Base-by-base conservation (phyloP, 2,797 vertebrate genomes). In the Phataginus tetradactyla region DNA sequence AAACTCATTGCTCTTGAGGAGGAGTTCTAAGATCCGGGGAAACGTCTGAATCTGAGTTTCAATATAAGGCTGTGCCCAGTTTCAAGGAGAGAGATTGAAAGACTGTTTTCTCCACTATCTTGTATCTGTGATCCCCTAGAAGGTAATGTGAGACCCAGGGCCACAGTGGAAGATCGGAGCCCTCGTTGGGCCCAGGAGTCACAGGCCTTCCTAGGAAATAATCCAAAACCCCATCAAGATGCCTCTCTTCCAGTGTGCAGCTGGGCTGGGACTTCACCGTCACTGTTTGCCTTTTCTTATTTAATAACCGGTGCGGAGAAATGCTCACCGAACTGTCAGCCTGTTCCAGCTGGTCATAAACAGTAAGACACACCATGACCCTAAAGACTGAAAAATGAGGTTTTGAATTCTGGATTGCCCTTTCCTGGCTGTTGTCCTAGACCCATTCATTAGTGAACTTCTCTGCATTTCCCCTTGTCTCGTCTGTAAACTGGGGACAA, bases 1-100 rank as follows among this genome's bases (percentile, higher is more conserved):
- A 98, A 98, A 98, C 97, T 96, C 97, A 97, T 97, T 97, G 83
- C 68, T 18, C 32, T 84, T 75, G 42, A 3, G 92, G 42, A 90
- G 79, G 20, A 88, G 77, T 66, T 95, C 78, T 63, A 53, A 69
- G 64, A 94, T 92, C 1, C 45, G 37, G 3, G 7, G 59, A 96
- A 93, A 88, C 0, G 55, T 53, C 13, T 20, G 66, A 96, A 57
- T 75, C 80, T 86, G 77, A 72, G 89, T 92, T 96, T 93, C 68
- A 64, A 10, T 23, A 32, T 29, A 59, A 57, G 51, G 51, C 34
- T n/a, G 11, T 63, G 68, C 32, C 37, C 39, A 20, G 2, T 63
- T 61, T 32, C n/a, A 77, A 95, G 49, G 51, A 84, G 55, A 91
- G 10, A 51, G 45, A 10, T 27, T 37, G 23, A 15, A 64, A 23